Conservation (phyloP, 2,113 vertebrate genomes). For the Natator depressus region DNA sequence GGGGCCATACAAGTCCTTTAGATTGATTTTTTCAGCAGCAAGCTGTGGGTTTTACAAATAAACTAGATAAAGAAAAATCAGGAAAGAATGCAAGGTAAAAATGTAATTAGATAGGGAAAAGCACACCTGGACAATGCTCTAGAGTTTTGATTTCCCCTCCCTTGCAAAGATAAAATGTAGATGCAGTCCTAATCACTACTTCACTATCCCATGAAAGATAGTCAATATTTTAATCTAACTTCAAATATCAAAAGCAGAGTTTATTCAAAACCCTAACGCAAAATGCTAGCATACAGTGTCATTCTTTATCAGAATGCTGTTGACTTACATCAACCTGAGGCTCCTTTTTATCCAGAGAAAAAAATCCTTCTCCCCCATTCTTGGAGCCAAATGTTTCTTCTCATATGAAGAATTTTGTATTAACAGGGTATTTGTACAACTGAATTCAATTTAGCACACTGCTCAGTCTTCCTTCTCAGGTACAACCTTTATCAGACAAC, state of each 20-base stretch:
- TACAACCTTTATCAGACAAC: neutral
- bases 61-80: neutral
- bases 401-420: neutral
- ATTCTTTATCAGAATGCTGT: neutral
- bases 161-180: neutral
- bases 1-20: neutral
- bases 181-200: neutral
- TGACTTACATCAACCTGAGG: neutral
- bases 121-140: neutral
- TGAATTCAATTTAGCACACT: neutral
- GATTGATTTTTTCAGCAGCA: neutral
- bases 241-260: neutral
- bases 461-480: neutral
- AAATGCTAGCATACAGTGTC: neutral
- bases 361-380: neutral
- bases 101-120: neutral
- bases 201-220: neutral
- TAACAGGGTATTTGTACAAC: neutral
- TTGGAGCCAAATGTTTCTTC: neutral
- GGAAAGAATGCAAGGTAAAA: neutral
- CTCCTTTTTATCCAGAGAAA: neutral
- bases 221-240: neutral
- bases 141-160: neutral
- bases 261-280: neutral
- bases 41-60: neutral